phyloP scores from a whole-genome alignment of 2,888 invertebrate genomes.

The Melinopterus prodromus region DNA sequence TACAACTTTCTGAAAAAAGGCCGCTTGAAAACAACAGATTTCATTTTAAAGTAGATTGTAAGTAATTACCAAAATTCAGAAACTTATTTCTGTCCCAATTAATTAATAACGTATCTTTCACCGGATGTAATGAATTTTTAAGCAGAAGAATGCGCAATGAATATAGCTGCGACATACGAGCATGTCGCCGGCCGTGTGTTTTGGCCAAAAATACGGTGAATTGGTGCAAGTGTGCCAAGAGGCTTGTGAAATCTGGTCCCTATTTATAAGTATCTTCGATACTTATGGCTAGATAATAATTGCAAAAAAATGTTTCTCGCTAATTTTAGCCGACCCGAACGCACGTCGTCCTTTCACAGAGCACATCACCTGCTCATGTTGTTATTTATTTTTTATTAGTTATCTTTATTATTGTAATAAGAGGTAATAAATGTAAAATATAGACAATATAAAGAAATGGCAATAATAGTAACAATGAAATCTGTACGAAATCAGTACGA shows the following conservation, averaged over 20 bases:
- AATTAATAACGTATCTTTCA: background rate
- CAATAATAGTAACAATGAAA: too few species aligned
- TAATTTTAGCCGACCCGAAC: background rate
- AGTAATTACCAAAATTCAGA: too few species aligned
- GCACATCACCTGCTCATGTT: background rate
- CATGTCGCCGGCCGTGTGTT: background rate
- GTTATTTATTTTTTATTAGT: background rate
- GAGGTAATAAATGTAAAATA: too few species aligned
- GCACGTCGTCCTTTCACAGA: background rate
- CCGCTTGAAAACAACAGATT: too few species aligned
- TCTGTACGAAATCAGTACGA: too few species aligned
- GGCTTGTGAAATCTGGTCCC: conserved; percentile 25
- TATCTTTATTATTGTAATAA: background rate
- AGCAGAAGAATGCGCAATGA: background rate
- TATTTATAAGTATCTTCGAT: conserved; percentile 27
- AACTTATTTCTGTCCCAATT: background rate
- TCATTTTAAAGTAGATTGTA: too few species aligned
- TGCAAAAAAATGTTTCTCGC: conserved; percentile 17
- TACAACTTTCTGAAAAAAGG: too few species aligned
- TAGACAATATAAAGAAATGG: too few species aligned
- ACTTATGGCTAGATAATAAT: conserved; percentile 21
- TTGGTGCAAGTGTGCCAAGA: conserved; percentile 22
- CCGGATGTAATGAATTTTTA: background rate
- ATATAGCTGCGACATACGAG: background rate
- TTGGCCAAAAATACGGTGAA: conserved; percentile 25